phyloP scores from a whole-genome alignment of 37 sponge, comb jelly and placozoan species.

The Bolinopsis microptera region DNA sequence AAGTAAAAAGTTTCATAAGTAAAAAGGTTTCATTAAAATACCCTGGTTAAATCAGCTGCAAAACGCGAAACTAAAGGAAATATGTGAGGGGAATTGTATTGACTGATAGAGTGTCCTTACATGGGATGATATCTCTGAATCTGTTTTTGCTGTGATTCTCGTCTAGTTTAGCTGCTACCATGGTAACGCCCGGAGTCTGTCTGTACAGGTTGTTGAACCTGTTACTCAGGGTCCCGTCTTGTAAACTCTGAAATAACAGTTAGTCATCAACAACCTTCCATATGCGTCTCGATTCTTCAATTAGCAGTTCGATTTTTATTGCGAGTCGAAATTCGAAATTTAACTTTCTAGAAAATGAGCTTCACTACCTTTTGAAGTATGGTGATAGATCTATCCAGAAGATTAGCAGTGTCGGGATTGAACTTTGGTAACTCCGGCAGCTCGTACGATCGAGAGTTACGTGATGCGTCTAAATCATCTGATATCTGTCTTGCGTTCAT shows the following conservation, averaged over 20 bases:
- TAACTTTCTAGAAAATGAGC: too few relatives aligned
- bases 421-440: conserved; percentile 40
- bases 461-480: not conserved
- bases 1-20: too few relatives aligned
- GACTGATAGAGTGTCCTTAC: too few relatives aligned
- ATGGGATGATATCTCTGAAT: conserved; percentile 33
- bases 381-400: conserved; percentile 35
- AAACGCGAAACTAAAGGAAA: too few relatives aligned
- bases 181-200: conserved; percentile 24
- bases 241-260: conserved; percentile 5
- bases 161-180: conserved; percentile 34
- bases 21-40: too few relatives aligned
- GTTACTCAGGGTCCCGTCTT: conserved; percentile 28
- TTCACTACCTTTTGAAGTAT: conserved; percentile 21
- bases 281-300: too few relatives aligned
- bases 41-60: too few relatives aligned
- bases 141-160: conserved; percentile 59
- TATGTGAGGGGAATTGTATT: too few relatives aligned
- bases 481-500: not conserved
- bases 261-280: too few relatives aligned
- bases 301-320: too few relatives aligned
- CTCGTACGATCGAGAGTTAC: not conserved
- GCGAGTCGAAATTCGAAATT: too few relatives aligned
- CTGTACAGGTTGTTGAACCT: not conserved
- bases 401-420: conserved; percentile 3